Base-by-base conservation (phyloP, 2,113 vertebrate species). In the Regulus satrapa region DNA sequence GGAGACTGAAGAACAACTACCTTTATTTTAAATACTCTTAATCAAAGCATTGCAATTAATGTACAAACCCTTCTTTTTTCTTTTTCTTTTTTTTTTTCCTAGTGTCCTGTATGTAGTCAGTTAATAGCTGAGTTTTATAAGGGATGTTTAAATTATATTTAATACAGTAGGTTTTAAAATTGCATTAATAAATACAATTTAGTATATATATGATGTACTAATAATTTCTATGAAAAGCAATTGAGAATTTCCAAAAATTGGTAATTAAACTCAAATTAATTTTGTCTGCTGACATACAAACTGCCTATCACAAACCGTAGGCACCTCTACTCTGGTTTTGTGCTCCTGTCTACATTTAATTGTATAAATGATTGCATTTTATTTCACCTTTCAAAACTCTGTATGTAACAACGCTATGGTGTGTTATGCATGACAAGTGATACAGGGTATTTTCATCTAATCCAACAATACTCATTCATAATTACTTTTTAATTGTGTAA, bases 331-430 rank as follows among this genome's bases (percentile, higher is more conserved):
- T 71, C 7, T 71, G 24, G 28, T 87, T 87, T 89, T 87, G 43
- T 92, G 59, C 71, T 77, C 49, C 29, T 86, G 34, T 74, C 87
- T 80, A 34, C 46, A 46, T 84, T 84, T 74, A 95, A 92, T 94
- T 89, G 54, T 68, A 46, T 54, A 92, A 94, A 84, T 80, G 38
- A 84, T 12, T 95, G 36, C 51, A 81, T 89, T 95, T 94, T 67
- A 81, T 52, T 77, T 94, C 80, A 91, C 73, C 77, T 95, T 91
- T 97, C 64, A 95, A 91, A 95, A 63, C 52, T 84, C 59, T 2
- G 1, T 51, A 51, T n/a, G 17, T 67, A 78, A 77, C 59, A 55
- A 81, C 49, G 49, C 20, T 85, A 61, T 0, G 0, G 19, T 32
- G 21, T 46, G 89, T 89, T 84, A 69, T 56, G 40, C 61, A 56